phyloP scores from a whole-genome alignment of 2,888 invertebrate genomes.

The Drosophila nigricruria region DNA sequence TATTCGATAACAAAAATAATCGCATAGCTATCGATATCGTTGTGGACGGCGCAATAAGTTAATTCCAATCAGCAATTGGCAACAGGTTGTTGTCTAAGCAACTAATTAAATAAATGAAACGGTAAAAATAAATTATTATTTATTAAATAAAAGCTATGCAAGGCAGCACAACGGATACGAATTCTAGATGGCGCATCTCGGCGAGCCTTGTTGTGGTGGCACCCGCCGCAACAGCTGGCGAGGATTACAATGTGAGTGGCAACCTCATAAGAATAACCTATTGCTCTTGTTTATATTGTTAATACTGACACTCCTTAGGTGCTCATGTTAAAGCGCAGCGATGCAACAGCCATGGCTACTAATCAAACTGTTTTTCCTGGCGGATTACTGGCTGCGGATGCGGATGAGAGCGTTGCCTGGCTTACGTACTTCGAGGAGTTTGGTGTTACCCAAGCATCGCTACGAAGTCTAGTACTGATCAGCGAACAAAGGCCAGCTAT shows the following conservation, averaged over 20 bases:
- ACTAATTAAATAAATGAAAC: neutral
- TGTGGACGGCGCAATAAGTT: neutral
- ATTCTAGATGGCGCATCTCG: conserved; percentile 87
- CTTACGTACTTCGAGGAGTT: conserved; percentile 88
- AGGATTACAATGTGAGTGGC: conserved; percentile 64
- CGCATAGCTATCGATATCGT: conserved; percentile 37
- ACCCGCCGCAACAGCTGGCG: conserved; percentile 12
- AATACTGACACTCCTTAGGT: conserved; percentile 59
- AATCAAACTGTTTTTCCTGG: conserved; percentile 95
- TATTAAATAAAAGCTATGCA: conserved; percentile 1
- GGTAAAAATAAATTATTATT: neutral
- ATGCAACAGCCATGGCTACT: conserved; percentile 90
- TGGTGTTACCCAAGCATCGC: conserved; percentile 87
- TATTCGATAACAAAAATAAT: conserved; percentile 26
- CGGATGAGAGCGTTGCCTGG: conserved; percentile 91
- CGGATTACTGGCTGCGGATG: conserved; percentile 88
- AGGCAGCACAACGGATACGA: neutral
- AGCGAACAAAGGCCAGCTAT: conserved; percentile 86
- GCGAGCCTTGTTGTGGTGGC: conserved; percentile 88
- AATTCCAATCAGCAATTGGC: neutral
- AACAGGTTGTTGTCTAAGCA: conserved; percentile 14
- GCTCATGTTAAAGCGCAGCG: conserved; percentile 88
- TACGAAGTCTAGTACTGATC: conserved; percentile 81
- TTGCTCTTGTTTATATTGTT: neutral
- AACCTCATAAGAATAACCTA: neutral